phyloP scores from a whole-genome alignment of 2,888 invertebrate genomes.

The Leptinotarsa peninsularis region DNA sequence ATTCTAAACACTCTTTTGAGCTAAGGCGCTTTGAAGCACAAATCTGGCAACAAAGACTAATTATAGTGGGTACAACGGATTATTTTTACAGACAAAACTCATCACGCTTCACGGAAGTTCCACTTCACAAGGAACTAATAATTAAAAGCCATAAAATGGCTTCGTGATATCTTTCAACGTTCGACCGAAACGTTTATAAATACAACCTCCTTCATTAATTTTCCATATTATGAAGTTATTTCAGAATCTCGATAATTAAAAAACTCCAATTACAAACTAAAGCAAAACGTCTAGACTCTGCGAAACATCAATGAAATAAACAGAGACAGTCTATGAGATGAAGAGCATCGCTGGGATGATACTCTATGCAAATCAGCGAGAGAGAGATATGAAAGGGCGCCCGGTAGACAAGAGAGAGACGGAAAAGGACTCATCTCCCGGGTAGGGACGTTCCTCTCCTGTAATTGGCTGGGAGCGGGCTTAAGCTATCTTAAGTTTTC shows the following conservation, averaged over 20 bases:
- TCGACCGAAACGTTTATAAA: conserved; percentile 23
- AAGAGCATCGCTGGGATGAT: conserved; percentile 42
- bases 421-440: conserved; percentile 47
- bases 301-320: conserved; percentile 47
- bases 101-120: conserved; percentile 9
- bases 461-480: conserved; percentile 48
- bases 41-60: not conserved
- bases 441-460: conserved; percentile 50
- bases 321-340: conserved; percentile 37
- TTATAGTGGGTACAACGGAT: not conserved
- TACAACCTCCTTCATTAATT: conserved; percentile 31
- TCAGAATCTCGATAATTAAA: conserved; percentile 34
- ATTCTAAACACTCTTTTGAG: not conserved
- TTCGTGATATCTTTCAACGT: conserved; percentile 27
- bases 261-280: conserved; percentile 29
- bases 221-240: conserved; percentile 30
- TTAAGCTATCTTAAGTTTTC: conserved; percentile 53
- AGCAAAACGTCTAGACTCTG: conserved; percentile 39
- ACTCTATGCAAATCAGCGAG: conserved; percentile 41
- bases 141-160: conserved; percentile 16
- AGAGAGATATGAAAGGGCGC: conserved; percentile 36
- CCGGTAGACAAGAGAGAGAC: conserved; percentile 35
- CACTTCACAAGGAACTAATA: conserved; percentile 8
- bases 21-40: not conserved
- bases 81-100: conserved; percentile 4